phyloP scores from a whole-genome alignment of 2,113 vertebrate species.

The Chauna torquata region DNA sequence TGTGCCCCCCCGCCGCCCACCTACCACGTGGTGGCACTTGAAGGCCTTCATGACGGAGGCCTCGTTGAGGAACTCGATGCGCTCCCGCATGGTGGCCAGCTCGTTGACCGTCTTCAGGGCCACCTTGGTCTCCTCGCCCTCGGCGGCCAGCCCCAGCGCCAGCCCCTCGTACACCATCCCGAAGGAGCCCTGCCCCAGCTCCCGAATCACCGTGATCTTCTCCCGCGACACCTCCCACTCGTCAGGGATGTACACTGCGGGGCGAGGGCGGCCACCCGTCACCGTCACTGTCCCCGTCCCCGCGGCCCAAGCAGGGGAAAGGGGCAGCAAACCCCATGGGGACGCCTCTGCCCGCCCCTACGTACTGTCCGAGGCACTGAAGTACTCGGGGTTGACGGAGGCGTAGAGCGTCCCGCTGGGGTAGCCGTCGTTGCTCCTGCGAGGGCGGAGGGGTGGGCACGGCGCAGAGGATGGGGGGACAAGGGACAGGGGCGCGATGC shows the following conservation, averaged over 20 bases:
- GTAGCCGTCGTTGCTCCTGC: constrained; percentile 64
- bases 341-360: neutral
- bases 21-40: constrained; percentile 83
- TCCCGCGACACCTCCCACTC: constrained; percentile 84
- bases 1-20: neutral
- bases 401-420: constrained; percentile 76
- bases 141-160: constrained; percentile 60
- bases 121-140: constrained; percentile 73
- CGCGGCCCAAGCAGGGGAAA: too few species aligned
- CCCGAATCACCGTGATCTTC: constrained; percentile 78
- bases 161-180: constrained; percentile 85
- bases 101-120: constrained; percentile 85
- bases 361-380: constrained; percentile 78
- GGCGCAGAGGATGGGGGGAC: rapidly evolving
- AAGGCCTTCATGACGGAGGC: constrained; percentile 87
- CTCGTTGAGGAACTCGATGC: constrained; percentile 84
- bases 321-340: rapidly evolving
- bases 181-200: constrained; percentile 84
- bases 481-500: neutral
- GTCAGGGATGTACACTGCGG: constrained; percentile 78
- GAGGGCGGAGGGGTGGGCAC: neutral
- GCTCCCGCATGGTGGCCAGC: constrained; percentile 77
- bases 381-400: constrained; percentile 83
- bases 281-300: rapidly evolving
- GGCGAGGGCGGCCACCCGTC: neutral